Base-by-base conservation (phyloP, 2,797 vertebrate genomes). In the Remorina albescens region DNA sequence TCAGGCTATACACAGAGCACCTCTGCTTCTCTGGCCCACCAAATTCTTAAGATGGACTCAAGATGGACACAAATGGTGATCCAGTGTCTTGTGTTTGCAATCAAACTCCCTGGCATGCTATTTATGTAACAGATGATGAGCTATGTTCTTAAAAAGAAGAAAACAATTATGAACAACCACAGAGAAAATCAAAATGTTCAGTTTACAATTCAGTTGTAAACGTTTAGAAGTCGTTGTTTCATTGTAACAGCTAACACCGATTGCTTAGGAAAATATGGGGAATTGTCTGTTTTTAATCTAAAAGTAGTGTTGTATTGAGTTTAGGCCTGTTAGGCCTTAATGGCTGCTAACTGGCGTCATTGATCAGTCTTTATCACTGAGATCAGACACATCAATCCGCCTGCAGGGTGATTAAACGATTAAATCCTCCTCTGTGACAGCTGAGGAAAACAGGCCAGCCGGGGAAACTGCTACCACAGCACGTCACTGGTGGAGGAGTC, bases 401-500 rank as follows among this genome's bases (percentile, higher is more conserved):
- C n/a, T n/a, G n/a, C n/a, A n/a, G n/a, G n/a, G 30, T 30, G 30
- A 30, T 30, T 30, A 30, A 30, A 30, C 32, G 60, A 47, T 80
- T 60, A 60, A 39, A 58, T 46, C 30, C 11, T 16, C 53, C 53
- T n/a, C 6, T 23, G 26, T 37, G 18, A 0, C 32, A 32, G 18
- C 18, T 39, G 34, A 59, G 58, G 8, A 21, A 68, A 78, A 21
- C 19, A 60, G 76, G 68, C 21, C 59, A 70, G 25, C 28, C 42
- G 39, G 18, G 71, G 15, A 36, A 53, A 57, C 36, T 51, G 21
- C 0, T 18, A 2, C 6, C 26, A n/a, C n/a, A n/a, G n/a, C n/a
- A 65, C 71, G 69, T 88, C 78, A 86, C 1, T 3, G 25, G 23
- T 1, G 11, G 42, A 49, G 32, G 39, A 67, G 49, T 39, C 57